Percentiles rank a stretch among this genome's conserved stretches.
These are phyloP conservation scores for Nixonia krombeini DNA, from an alignment of 1,140 invertebrate species.

Conservation along the genomic window DNA sequence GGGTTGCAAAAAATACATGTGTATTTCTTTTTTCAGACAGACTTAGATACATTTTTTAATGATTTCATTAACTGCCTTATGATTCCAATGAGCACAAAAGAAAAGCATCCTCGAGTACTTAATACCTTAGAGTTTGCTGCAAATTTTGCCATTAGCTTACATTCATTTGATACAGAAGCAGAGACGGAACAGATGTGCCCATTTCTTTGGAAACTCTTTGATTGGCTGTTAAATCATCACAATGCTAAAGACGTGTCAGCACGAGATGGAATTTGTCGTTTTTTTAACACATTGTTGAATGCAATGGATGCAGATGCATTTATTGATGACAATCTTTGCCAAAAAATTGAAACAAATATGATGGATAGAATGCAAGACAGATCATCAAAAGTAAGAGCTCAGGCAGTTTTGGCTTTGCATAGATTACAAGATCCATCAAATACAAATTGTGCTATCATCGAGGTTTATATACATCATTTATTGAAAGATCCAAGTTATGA, in stretches of 20 bases:
- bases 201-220: constrained; percentile 54
- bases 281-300: constrained; percentile 79
- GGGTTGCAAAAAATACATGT: constrained; percentile 7
- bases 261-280: constrained; percentile 28
- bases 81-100: constrained; percentile 49
- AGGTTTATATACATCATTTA: constrained; percentile 83
- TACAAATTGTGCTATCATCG: constrained; percentile 82
- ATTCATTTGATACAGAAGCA: constrained; percentile 26
- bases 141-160: constrained; percentile 68
- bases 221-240: constrained; percentile 66
- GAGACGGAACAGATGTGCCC: constrained; percentile 54
- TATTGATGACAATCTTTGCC: constrained; percentile 82
- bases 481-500: constrained; percentile 81
- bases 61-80: constrained; percentile 53
- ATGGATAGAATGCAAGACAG: constrained; percentile 79
- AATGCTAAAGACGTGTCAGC: constrained; percentile 72
- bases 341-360: constrained; percentile 81
- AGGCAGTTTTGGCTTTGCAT: constrained; percentile 83
- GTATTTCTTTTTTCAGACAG: constrained; percentile 46
- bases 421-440: constrained; percentile 85
- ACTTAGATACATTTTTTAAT: constrained; percentile 48
- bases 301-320: constrained; percentile 82
- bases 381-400: constrained; percentile 81
- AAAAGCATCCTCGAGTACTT: constrained; percentile 68
- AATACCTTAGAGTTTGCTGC: constrained; percentile 73